Base-by-base conservation (phyloP, 2,797 vertebrate species). In the Dromococcyx pavoninus region DNA sequence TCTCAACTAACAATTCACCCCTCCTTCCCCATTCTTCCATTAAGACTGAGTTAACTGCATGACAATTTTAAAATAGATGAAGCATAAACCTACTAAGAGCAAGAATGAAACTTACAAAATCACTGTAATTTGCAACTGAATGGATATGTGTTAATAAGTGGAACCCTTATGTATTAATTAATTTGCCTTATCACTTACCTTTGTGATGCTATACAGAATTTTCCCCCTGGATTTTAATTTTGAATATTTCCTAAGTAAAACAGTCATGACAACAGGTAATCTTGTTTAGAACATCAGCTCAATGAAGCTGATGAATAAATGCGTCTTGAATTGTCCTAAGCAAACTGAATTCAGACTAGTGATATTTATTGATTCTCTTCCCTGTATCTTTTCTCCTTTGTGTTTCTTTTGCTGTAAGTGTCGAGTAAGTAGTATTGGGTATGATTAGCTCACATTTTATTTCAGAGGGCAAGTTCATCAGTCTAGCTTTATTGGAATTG, bases 101-200 rank as follows among this genome's bases (percentile, higher is more conserved):
- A 80, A 78, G 86, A 27, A 82, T 19, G 48, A 51, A 92, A 50
- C 28, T 56, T 92, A 66, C 39, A 88, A 91, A 82, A 21, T 77
- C 71, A 35, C 78, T 51, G 32, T 41, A 66, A 81, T 92, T 90
- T 90, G 35, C 93, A 93, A 3, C 51, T 66, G 71, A 86, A 48
- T 74, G 79, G 64, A 64, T 44, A 82, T 75, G 77, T 93, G 73
- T 92, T 93, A 86, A 37, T 72, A 86, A 86, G 58, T 78, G 28
- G 23, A 70, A 73, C 56, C 85, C 85, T 57, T 32, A 43, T 89
- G 73, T 89, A 86, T 82, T 94, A 86, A 94, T 94, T 95, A 93
- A 94, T 72, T 94, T 88, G 51, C 79, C 75, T 74, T 91, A 81
- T 88, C 76, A 69, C 61, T 78, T 89, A 88, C 51, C n/a, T 17